These are phyloP conservation scores for Cephus runcator DNA, from an alignment of 2,888 invertebrate genomes.

Conservation along the genomic window DNA sequence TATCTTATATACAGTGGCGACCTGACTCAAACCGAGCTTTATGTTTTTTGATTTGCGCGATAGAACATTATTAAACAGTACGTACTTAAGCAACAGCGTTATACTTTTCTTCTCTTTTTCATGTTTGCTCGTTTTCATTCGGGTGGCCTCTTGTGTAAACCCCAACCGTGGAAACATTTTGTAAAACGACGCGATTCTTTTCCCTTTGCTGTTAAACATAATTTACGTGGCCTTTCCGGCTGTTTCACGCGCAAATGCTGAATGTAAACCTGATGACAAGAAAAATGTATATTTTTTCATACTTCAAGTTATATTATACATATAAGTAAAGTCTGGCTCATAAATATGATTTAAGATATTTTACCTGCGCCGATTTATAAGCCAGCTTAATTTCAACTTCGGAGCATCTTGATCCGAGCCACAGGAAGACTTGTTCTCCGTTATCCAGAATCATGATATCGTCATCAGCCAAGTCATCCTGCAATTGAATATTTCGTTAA, in stretches of 20 bases:
- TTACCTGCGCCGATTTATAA: slow-evolving; percentile 96
- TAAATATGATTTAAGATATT: slow-evolving; percentile 11
- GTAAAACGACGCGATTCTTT: slow-evolving; percentile 95
- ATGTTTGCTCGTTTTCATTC: slow-evolving; percentile 68
- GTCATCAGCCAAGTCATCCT: slow-evolving; percentile 99
- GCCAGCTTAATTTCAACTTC: slow-evolving; percentile 99
- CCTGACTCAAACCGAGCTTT: neutral
- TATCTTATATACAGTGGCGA: neutral
- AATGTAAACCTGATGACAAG: slow-evolving; percentile 85
- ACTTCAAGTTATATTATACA: neutral
- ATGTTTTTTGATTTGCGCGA: neutral
- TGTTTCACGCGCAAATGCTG: slow-evolving; percentile 97
- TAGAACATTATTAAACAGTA: neutral
- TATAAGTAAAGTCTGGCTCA: neutral
- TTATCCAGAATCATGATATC: slow-evolving; percentile 99
- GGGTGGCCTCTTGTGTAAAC: slow-evolving; percentile 84
- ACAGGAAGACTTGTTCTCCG: slow-evolving; percentile 96
- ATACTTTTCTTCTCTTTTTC: neutral
- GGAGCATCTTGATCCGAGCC: slow-evolving; percentile 96
- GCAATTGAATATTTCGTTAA: slow-evolving; percentile 59
- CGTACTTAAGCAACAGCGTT: neutral
- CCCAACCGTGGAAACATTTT: slow-evolving; percentile 99
- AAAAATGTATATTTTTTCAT: slow-evolving; percentile 5
- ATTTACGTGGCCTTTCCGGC: slow-evolving; percentile 88
- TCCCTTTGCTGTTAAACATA: slow-evolving; percentile 94